A percentile compares a stretch with the other conserved stretches of the same genome.
phyloP scores from a whole-genome alignment of 2,797 vertebrate species.

The Neomorphus geoffroyi region DNA sequence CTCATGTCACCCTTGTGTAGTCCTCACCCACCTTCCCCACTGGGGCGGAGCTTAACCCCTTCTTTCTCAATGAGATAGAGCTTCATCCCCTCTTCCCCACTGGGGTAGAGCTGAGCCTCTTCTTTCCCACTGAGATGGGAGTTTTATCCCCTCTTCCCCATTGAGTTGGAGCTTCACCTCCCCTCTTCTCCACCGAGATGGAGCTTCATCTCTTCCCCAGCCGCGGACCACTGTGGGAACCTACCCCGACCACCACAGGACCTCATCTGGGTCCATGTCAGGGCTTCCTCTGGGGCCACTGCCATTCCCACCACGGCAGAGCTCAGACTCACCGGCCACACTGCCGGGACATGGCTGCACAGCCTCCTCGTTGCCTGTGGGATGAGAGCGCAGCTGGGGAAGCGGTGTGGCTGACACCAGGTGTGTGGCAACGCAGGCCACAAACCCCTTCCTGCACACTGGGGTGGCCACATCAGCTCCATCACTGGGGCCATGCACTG shows the following conservation, averaged over 20 bases:
- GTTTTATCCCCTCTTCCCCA: not conserved
- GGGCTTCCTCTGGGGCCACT: rapidly evolving
- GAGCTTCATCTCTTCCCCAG: not conserved
- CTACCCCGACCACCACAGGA: rapidly evolving
- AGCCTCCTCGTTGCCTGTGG: not conserved
- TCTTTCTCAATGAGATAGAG: too few species aligned
- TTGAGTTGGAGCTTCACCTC: too few species aligned
- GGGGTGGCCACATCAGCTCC: not conserved
- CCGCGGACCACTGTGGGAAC: rapidly evolving
- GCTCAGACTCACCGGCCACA: not conserved
- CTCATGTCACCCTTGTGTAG: rapidly evolving
- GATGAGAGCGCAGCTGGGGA: not conserved
- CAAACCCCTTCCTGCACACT: not conserved
- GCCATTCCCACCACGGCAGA: rapidly evolving
- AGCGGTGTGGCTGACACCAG: not conserved
- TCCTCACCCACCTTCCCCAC: not conserved
- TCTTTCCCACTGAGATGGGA: not conserved
- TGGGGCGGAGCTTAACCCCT: not conserved
- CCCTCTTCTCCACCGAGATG: too few species aligned
- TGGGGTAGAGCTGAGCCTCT: too few species aligned
- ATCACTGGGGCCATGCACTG: not conserved
- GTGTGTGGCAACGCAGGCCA: not conserved
- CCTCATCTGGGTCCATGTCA: not conserved
- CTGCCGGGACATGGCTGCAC: not conserved
- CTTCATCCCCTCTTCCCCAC: too few species aligned